A percentile compares a stretch with the other conserved stretches of the same genome.
phyloP scores from a whole-genome alignment of 2,113 vertebrate species.

The Corythornis vintsioides region DNA sequence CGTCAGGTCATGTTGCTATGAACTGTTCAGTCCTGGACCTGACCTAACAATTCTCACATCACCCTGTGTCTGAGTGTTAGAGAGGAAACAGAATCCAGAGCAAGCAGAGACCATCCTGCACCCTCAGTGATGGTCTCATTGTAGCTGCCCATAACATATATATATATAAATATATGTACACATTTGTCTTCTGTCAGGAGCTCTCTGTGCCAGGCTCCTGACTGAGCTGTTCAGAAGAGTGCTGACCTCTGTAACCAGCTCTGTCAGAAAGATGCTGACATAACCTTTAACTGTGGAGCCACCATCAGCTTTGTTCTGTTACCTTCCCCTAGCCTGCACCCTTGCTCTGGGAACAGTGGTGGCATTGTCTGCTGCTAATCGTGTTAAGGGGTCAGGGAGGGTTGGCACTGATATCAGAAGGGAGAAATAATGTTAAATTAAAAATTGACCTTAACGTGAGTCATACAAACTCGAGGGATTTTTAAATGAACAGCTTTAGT shows the following conservation, averaged over 20 bases:
- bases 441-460: conserved; percentile 54
- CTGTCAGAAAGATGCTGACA: conserved; percentile 72
- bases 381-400: conserved; percentile 28
- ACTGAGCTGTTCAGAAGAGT: conserved; percentile 66
- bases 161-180: too few species aligned
- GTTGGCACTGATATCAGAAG: conserved; percentile 68
- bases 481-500: conserved; percentile 36
- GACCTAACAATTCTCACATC: background rate
- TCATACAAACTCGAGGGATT: conserved; percentile 42
- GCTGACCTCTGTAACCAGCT: conserved; percentile 60
- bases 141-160: background rate
- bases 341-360: conserved; percentile 63
- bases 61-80: background rate
- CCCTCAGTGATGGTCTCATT: background rate
- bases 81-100: background rate
- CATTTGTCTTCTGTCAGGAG: background rate
- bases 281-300: conserved; percentile 57
- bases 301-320: conserved; percentile 53
- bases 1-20: background rate
- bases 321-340: conserved; percentile 44
- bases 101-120: background rate
- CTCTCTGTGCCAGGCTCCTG: conserved; percentile 1
- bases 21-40: background rate
- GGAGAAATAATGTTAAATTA: conserved; percentile 69
- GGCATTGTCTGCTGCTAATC: conserved; percentile 67